These are phyloP conservation scores for Sardina pilchardus DNA, from an alignment of 2,113 vertebrate species.

Conservation along the genomic window DNA sequence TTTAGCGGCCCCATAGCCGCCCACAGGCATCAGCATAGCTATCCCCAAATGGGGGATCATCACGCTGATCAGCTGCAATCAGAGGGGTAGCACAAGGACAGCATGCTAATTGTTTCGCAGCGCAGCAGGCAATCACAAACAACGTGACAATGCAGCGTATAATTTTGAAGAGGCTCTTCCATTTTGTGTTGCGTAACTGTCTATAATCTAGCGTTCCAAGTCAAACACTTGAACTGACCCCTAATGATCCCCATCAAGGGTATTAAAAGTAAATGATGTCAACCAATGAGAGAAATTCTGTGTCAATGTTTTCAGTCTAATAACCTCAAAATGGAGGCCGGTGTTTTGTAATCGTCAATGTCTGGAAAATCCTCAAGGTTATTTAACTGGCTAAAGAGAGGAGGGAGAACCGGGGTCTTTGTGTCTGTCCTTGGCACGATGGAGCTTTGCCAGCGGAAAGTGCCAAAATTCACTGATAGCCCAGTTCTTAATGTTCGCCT, in stretches of 20 bases:
- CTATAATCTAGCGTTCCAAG: neutral
- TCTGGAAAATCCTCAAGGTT: constrained; percentile 35
- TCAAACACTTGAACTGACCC: neutral
- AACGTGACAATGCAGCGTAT: neutral
- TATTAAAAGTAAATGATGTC: neutral
- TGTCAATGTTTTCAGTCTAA: constrained; percentile 3
- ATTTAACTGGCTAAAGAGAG: constrained; percentile 28
- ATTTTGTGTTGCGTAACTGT: neutral
- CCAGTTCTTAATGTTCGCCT: constrained; percentile 63
- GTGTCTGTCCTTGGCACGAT: constrained; percentile 46
- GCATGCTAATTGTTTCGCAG: constrained; percentile 41
- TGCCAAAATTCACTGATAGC: constrained; percentile 59
- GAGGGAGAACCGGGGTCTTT: constrained; percentile 39
- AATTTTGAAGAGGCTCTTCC: neutral
- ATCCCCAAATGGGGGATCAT: constrained; percentile 62
- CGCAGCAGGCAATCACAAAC: neutral
- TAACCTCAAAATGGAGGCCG: constrained; percentile 5
- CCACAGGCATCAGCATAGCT: constrained; percentile 46
- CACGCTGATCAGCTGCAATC: constrained; percentile 61
- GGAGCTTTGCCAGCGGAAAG: constrained; percentile 28
- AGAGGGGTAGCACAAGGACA: constrained; percentile 51
- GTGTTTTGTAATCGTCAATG: constrained; percentile 1
- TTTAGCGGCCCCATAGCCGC: constrained; percentile 56
- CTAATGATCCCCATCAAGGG: neutral
- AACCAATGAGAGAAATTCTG: neutral